Conservation (phyloP, 2,888 invertebrate genomes). For the Oithona nana region DNA sequence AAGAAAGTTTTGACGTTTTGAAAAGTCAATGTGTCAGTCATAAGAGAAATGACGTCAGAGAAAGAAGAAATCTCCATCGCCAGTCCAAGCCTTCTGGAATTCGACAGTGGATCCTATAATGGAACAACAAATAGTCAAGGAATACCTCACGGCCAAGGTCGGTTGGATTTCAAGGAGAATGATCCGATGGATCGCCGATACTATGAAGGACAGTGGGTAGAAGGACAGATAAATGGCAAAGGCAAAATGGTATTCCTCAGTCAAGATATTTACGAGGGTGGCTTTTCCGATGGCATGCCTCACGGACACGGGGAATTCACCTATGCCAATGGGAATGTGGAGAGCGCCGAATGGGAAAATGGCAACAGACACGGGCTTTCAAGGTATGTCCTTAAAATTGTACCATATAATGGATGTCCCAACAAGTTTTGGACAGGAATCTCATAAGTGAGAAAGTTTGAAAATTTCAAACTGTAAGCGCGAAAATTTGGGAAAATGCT, state of each 20-base stretch:
- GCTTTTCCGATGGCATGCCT: conserved; percentile 2
- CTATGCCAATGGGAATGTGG: background rate
- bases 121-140: background rate
- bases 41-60: too few relatives aligned
- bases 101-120: conserved; percentile 1
- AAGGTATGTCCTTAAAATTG: background rate
- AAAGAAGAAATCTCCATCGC: too few relatives aligned
- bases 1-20: too few relatives aligned
- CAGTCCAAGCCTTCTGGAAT: too few relatives aligned
- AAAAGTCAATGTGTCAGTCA: too few relatives aligned
- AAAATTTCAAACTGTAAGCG: too few relatives aligned
- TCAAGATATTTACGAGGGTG: conserved; percentile 3
- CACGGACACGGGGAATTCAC: conserved; percentile 2
- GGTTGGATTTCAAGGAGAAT: background rate
- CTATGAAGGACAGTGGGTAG: background rate
- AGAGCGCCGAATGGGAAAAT: background rate
- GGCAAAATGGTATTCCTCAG: conserved; percentile 1
- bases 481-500: too few relatives aligned
- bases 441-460: too few relatives aligned
- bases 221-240: background rate
- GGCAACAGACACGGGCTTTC: background rate
- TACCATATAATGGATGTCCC: too few relatives aligned
- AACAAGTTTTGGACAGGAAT: too few relatives aligned
- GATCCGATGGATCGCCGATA: background rate
- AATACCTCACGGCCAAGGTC: background rate